Conservation (phyloP, 2,113 vertebrate species). For the Vulpes vulpes region DNA sequence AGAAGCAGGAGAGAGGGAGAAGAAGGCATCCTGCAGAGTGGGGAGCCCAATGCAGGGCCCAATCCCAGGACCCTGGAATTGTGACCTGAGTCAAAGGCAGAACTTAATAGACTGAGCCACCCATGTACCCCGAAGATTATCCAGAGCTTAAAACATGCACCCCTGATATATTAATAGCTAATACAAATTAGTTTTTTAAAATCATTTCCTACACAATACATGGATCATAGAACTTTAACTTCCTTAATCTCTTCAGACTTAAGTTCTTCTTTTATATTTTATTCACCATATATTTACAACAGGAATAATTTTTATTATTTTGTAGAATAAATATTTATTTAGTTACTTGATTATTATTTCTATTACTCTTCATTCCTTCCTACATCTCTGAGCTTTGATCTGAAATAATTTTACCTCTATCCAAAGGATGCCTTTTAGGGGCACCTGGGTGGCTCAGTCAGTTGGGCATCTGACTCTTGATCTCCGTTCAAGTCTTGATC, state of each 20-base stretch:
- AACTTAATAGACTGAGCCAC: too few species aligned
- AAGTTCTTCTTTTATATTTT: conserved; percentile 30
- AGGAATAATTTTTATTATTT: background rate
- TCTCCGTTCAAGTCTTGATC: background rate
- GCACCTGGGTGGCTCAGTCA: background rate
- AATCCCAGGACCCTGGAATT: too few species aligned
- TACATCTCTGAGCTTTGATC: background rate
- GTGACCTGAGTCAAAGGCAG: too few species aligned
- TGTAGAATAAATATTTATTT: background rate
- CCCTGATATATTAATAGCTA: background rate
- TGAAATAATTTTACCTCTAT: background rate
- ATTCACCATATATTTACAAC: conserved; percentile 28
- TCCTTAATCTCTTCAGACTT: conserved; percentile 41
- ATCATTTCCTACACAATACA: background rate
- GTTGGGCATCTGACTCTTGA: background rate
- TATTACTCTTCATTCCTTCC: background rate
- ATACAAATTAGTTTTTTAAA: background rate
- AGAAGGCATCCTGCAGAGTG: too few species aligned
- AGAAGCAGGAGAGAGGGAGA: too few species aligned
- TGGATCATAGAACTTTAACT: background rate
- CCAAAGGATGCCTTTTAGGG: background rate
- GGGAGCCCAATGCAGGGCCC: too few species aligned
- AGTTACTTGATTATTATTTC: background rate
- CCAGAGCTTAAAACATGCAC: conserved; percentile 12
- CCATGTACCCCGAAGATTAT: background rate